Evolutionary conservation across 2,113 vertebrate genomes (phyloP).

Genomic region (Chionodraco myersi): DNA sequence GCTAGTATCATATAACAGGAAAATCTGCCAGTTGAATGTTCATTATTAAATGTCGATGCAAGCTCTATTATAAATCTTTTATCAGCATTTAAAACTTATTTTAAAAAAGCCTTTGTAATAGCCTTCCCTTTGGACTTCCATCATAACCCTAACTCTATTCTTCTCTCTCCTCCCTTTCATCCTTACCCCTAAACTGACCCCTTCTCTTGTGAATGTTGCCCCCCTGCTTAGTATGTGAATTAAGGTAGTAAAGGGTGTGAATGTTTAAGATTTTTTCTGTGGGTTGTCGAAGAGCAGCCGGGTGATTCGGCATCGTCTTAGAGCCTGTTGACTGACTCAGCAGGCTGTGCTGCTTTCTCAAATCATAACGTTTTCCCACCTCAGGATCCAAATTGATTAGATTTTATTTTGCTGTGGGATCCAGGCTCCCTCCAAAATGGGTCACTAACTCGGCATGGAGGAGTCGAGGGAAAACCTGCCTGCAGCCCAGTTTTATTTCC

Average conservation of each 20-base stretch:
- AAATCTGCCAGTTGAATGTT: not conserved
- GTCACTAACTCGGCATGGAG: slow-evolving; percentile 29
- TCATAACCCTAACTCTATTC: not conserved
- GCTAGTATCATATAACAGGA: not conserved
- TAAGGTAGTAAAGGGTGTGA: not conserved
- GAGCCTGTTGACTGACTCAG: slow-evolving; percentile 7
- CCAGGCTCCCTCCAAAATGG: slow-evolving; percentile 1
- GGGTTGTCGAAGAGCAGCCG: not conserved
- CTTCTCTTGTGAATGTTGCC: slow-evolving; percentile 1
- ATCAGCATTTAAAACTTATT: not conserved
- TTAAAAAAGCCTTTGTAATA: not conserved
- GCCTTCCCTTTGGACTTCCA: not conserved
- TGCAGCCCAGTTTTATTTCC: slow-evolving; percentile 21
- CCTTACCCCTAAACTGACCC: not conserved
- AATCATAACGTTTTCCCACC: slow-evolving; percentile 22
- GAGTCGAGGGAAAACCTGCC: slow-evolving; percentile 23
- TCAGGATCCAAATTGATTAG: slow-evolving; percentile 17
- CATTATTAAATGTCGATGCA: not conserved
- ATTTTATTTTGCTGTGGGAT: slow-evolving; percentile 44
- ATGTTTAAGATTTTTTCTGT: not conserved
- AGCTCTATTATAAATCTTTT: not conserved
- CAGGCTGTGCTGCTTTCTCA: not conserved
- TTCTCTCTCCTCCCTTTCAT: not conserved
- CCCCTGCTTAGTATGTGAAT: not conserved
- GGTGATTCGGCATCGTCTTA: not conserved